Percentiles rank a stretch among this genome's conserved stretches.
phyloP scores from a whole-genome alignment of 2,888 invertebrate genomes.

The Cephus spinipes region DNA sequence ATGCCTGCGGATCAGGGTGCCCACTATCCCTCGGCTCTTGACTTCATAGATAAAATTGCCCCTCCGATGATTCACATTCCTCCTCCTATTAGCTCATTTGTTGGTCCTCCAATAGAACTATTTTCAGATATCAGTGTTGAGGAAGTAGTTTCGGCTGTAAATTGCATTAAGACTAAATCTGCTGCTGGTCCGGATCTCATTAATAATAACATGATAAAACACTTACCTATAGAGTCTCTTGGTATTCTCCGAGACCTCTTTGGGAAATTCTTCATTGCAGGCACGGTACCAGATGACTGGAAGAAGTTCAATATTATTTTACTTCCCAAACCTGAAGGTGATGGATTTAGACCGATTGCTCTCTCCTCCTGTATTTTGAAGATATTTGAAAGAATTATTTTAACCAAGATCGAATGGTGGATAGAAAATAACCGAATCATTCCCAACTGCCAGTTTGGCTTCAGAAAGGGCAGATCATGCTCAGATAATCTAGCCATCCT shows the following conservation, averaged over 20 bases:
- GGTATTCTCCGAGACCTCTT: slow-evolving; percentile 11
- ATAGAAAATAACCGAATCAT: slow-evolving; percentile 20
- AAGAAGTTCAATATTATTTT: slow-evolving; percentile 24
- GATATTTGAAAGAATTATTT: slow-evolving; percentile 24
- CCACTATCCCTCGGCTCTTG: too few species aligned
- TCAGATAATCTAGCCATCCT: slow-evolving; percentile 21
- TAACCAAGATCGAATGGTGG: slow-evolving; percentile 19
- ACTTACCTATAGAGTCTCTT: slow-evolving; percentile 11
- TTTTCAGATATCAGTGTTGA: too few species aligned
- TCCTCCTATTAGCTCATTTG: too few species aligned
- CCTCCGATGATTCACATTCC: too few species aligned
- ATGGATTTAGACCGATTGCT: slow-evolving; percentile 29
- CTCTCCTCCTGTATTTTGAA: slow-evolving; percentile 27
- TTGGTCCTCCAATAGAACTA: too few species aligned
- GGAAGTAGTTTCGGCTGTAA: not conserved
- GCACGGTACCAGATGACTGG: slow-evolving; percentile 24
- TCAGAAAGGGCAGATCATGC: slow-evolving; percentile 17
- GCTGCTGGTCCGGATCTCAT: slow-evolving; percentile 17
- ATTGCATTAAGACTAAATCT: not conserved
- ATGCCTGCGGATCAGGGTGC: too few species aligned
- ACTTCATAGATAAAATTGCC: too few species aligned
- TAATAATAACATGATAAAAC: slow-evolving; percentile 11
- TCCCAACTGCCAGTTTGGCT: not conserved
- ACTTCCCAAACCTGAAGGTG: slow-evolving; percentile 24
- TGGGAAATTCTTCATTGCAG: slow-evolving; percentile 14